A percentile compares a stretch with the other conserved stretches of the same genome.
phyloP scores from a whole-genome alignment of 2,113 vertebrate genomes.

The Tamias sibiricus region DNA sequence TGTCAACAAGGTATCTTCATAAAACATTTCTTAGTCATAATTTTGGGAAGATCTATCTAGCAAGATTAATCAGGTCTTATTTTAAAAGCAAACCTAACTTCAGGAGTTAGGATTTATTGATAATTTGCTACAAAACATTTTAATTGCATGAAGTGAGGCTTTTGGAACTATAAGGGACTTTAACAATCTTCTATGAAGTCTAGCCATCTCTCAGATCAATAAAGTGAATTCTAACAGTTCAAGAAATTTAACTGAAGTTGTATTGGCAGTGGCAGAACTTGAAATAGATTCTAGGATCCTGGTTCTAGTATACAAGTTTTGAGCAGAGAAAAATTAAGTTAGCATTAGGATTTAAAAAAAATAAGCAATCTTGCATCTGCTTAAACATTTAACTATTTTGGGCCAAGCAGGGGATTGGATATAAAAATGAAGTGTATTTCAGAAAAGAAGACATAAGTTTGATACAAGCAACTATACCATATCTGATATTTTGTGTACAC shows the following conservation, averaged over 20 bases:
- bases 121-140: neutral
- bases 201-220: neutral
- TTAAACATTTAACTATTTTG: neutral
- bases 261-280: neutral
- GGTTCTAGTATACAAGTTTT: neutral
- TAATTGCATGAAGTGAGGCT: neutral
- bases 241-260: neutral
- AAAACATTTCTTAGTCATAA: neutral
- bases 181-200: neutral
- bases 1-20: neutral
- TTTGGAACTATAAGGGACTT: neutral
- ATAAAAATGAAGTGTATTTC: neutral
- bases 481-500: neutral
- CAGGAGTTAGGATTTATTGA: neutral
- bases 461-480: neutral
- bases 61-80: neutral
- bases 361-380: neutral
- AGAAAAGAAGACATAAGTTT: neutral
- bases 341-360: neutral
- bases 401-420: neutral
- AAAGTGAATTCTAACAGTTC: neutral
- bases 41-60: neutral
- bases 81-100: neutral
- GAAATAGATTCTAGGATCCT: neutral
- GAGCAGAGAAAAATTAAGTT: neutral